Base-by-base conservation (phyloP, 2,797 vertebrate genomes). In the Odontamblyopus rebecca region DNA sequence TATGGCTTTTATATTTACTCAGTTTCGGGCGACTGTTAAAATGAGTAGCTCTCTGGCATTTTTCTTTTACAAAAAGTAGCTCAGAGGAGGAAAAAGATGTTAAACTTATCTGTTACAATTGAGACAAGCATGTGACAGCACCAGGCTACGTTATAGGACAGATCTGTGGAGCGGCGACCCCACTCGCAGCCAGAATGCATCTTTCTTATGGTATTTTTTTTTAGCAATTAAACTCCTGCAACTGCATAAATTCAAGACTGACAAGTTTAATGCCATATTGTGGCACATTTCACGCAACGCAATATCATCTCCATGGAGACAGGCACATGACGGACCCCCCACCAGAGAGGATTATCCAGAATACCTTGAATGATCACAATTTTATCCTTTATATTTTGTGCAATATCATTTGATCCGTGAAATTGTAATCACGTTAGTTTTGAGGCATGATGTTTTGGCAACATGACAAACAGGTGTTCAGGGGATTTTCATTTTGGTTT, bases 401-500 rank as follows among this genome's bases (percentile, higher is more conserved):
- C 54, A 26, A 26, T n/a, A 57, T 57, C 13, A 57, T 57, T 57
- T 12, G 3, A 56, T 56, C n/a, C n/a, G n/a, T 56, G 54, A 56
- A 56, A 56, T 4, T 56, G 9, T 56, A 56, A 53, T 56, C 54
- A 23, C n/a, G 9, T 56, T 56, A 56, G n/a, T 56, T 26, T 57
- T 57, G 54, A 26, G 54, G 54, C 54, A 57, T 26, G 54, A 57
- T 57, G 23, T 57, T 26, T 57, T 57, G 54, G 54, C 23, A 57
- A 57, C 54, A 26, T 57, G 54, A 57, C 23, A 57, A 57, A 26
- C 54, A 57, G 54, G 23, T 57, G 54, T 57, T 26, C 54, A 57
- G 54, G 54, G 54, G 54, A 57, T 57, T 57, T 26, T 57, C 23
- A 5, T 12, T 57, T 57, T 57, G 26, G 32, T 35, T 38, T 38